Conservation (phyloP, 2,797 vertebrate genomes). For the Hyperoplus immaculatus region DNA sequence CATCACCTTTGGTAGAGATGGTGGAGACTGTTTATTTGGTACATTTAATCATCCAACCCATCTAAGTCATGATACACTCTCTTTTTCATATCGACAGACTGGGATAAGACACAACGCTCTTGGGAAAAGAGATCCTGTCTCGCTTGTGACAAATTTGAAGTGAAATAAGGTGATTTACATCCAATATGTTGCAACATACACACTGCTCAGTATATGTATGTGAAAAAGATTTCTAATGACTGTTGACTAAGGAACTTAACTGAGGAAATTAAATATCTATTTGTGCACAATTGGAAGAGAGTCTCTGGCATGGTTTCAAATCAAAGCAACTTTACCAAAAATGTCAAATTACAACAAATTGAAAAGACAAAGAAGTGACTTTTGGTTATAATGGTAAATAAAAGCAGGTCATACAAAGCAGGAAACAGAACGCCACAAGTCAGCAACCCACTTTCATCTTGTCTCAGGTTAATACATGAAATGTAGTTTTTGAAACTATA, state of each 20-base stretch:
- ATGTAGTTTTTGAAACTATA: neutral
- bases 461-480: neutral
- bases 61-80: neutral
- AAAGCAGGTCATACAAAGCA: neutral
- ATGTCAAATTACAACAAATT: neutral
- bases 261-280: neutral
- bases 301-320: neutral
- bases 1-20: slow-evolving; percentile 14
- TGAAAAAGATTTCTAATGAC: neutral
- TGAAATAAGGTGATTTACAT: neutral
- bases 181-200: slow-evolving; percentile 10
- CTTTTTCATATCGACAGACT: neutral
- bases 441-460: neutral
- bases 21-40: neutral
- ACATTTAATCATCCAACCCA: neutral
- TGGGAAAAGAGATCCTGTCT: neutral
- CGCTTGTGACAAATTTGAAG: neutral
- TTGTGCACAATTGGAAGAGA: neutral
- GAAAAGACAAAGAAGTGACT: neutral
- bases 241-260: neutral
- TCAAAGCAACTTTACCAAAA: no score
- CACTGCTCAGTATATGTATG: no score
- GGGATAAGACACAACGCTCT: neutral
- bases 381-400: neutral
- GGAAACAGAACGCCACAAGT: neutral